Evolutionary conservation across 2,113 vertebrate genomes (phyloP).

Genomic region (Dryoscopus gambensis): DNA sequence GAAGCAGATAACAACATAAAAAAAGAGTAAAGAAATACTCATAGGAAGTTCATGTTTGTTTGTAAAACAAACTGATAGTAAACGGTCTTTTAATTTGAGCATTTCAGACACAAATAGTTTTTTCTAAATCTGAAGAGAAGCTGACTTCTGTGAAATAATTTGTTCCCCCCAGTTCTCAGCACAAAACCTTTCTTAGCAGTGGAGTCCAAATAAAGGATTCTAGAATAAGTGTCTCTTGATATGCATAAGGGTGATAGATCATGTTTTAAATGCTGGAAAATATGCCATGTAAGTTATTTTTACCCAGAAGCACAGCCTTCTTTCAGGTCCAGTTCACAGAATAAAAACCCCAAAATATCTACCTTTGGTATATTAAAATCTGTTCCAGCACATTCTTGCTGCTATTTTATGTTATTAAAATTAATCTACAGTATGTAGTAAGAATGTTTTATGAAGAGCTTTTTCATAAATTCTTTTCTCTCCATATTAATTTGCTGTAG

Average conservation of each 20-base stretch:
- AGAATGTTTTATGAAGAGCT: background rate
- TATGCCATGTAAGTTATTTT: background rate
- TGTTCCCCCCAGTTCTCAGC: background rate
- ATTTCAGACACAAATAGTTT: background rate
- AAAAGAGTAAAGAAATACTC: background rate
- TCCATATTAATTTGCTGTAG: background rate
- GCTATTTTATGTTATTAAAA: background rate
- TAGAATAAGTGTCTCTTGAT: background rate
- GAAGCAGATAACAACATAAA: background rate
- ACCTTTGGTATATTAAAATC: background rate
- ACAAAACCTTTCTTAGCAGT: background rate
- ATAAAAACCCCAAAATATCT: background rate
- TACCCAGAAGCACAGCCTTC: background rate
- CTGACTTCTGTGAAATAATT: background rate
- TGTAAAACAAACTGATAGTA: background rate
- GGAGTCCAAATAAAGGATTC: background rate
- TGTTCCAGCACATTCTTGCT: background rate
- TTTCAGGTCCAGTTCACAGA: background rate
- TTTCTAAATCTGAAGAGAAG: background rate
- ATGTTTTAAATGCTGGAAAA: background rate
- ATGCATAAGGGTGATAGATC: background rate
- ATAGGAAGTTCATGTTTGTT: background rate
- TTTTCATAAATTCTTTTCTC: background rate
- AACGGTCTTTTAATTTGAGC: background rate
- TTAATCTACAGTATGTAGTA: background rate